Evolutionary conservation across 2,797 vertebrate species (phyloP).

Genomic region (Merluccius polli): DNA sequence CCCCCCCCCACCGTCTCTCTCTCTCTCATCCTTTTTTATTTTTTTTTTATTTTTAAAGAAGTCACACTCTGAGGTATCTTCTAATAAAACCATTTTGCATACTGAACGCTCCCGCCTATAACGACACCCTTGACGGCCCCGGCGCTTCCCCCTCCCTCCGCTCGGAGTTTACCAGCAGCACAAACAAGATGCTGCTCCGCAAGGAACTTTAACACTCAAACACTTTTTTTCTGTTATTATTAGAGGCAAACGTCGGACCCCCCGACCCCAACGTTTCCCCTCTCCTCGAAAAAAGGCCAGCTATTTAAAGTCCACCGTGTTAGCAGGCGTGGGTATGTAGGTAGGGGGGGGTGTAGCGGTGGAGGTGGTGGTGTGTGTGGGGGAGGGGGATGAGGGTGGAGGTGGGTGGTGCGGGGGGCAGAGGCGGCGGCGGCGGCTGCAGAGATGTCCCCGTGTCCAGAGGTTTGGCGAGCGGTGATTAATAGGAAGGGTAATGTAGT

Average conservation of each 20-base stretch:
- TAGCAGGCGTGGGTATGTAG: not conserved
- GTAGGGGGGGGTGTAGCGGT: too few species aligned
- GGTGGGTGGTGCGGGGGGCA: constrained; percentile 29
- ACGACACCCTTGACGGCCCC: constrained; percentile 6
- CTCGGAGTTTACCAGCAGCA: not conserved
- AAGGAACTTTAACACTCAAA: not conserved
- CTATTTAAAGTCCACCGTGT: constrained; percentile 5
- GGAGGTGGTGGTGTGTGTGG: too few species aligned
- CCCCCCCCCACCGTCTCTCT: too few species aligned
- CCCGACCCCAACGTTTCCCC: too few species aligned
- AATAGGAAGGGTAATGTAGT: constrained; percentile 99
- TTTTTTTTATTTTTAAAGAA: constrained; percentile 15
- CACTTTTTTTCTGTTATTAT: not conserved
- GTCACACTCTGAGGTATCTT: constrained; percentile 6
- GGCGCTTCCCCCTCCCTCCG: constrained; percentile 8
- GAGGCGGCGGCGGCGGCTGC: constrained; percentile 46
- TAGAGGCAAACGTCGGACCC: too few species aligned
- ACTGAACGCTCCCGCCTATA: constrained; percentile 19
- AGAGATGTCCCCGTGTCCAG: constrained; percentile 95
- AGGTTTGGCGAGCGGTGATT: constrained; percentile 98
- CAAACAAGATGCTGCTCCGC: too few species aligned
- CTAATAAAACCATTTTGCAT: constrained; percentile 20
- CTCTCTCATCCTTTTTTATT: too few species aligned
- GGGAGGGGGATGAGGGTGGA: too few species aligned
- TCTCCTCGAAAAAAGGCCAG: not conserved